A percentile compares a stretch with the other conserved stretches of the same genome.
Evolutionary conservation across 2,113 vertebrate species (phyloP).

Genomic region (Triplophysa tibetana): DNA sequence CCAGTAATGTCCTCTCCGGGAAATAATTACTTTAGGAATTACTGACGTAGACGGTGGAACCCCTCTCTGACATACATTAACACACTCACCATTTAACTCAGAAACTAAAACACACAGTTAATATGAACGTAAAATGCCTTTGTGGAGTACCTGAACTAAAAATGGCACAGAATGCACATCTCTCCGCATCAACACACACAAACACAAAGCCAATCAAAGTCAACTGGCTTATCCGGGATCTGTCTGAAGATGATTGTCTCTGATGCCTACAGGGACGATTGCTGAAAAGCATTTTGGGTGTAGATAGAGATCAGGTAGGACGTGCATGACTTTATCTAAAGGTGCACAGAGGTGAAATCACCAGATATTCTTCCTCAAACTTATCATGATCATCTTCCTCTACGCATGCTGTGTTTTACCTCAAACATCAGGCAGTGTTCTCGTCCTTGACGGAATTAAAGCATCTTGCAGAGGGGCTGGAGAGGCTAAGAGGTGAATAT

Average conservation of each 20-base stretch:
- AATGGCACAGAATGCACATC: neutral
- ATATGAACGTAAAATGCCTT: neutral
- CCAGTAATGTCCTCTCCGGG: constrained; percentile 9
- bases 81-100: neutral
- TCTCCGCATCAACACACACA: neutral
- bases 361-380: constrained; percentile 14
- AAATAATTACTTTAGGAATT: constrained; percentile 45
- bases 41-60: constrained; percentile 23
- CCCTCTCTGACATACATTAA: neutral
- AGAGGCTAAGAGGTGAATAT: constrained; percentile 33
- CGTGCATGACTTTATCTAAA: constrained; percentile 43
- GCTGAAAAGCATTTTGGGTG: constrained; percentile 20
- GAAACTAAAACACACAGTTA: neutral
- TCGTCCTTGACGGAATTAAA: constrained; percentile 10
- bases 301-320: constrained; percentile 34
- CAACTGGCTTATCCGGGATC: constrained; percentile 39
- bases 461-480: neutral
- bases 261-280: constrained; percentile 34
- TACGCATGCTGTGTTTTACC: neutral
- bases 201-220: constrained; percentile 3
- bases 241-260: constrained; percentile 46
- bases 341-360: constrained; percentile 17
- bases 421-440: neutral
- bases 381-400: constrained; percentile 11
- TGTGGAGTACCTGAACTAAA: neutral